Evolutionary conservation across 2,888 invertebrate species (phyloP).

Genomic region (Apodemia duryi): DNA sequence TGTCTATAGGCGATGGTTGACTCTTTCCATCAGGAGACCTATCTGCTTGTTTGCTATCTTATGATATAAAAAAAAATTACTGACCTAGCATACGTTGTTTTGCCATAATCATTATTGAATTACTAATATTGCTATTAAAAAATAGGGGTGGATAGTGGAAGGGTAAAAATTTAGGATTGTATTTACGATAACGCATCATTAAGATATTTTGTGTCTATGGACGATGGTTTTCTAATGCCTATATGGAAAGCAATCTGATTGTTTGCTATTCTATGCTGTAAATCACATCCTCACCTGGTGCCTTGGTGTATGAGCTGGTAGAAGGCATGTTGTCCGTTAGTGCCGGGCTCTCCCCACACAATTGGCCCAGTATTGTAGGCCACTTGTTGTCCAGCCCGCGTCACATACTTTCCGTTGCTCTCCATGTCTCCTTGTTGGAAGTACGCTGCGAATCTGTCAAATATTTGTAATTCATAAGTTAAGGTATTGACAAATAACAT

Average conservation of each 20-base stretch:
- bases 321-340: constrained; percentile 99
- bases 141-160: too few relatives aligned
- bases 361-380: constrained; percentile 87
- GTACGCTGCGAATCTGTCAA: constrained; percentile 92
- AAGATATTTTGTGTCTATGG: not conserved
- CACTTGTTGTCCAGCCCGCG: constrained; percentile 81
- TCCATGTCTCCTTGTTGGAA: constrained; percentile 99
- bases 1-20: too few relatives aligned
- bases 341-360: constrained; percentile 99
- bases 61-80: too few relatives aligned
- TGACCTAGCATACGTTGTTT: too few relatives aligned
- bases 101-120: too few relatives aligned
- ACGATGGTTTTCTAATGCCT: not conserved
- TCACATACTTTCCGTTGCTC: constrained; percentile 97
- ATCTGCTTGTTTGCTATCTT: too few relatives aligned
- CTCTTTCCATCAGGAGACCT: too few relatives aligned
- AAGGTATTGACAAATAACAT: too few relatives aligned
- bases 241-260: not conserved
- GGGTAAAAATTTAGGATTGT: too few relatives aligned
- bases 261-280: not conserved
- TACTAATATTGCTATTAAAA: too few relatives aligned
- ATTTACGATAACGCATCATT: too few relatives aligned
- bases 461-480: not conserved
- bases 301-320: constrained; percentile 99
- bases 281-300: constrained; percentile 49